Conservation (phyloP, 2,888 invertebrate species). For the Bimastos eiseni region DNA sequence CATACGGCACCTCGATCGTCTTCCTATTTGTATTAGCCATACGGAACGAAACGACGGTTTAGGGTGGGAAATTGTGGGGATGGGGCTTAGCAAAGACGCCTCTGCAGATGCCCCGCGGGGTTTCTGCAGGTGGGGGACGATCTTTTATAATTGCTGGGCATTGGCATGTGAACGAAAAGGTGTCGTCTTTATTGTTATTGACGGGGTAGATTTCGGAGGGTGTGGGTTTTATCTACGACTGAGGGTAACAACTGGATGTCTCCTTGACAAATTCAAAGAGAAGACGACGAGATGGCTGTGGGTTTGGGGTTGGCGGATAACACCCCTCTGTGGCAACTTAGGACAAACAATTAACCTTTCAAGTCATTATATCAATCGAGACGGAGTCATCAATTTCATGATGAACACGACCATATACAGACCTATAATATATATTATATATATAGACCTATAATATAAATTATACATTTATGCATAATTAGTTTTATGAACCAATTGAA, state of each 20-base stretch:
- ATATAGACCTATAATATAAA: too few relatives aligned
- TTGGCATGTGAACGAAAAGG: neutral
- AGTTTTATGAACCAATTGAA: neutral
- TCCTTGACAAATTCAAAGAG: neutral
- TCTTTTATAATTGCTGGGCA: neutral
- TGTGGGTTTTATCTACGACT: neutral
- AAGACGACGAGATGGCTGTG: neutral
- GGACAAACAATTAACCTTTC: neutral
- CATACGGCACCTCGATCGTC: neutral
- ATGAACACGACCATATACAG: neutral
- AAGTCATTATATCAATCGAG: neutral
- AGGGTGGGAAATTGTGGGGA: neutral
- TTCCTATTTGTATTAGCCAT: neutral
- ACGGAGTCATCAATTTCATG: neutral
- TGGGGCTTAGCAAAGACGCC: neutral
- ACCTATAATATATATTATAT: neutral
- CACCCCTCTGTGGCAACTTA: neutral
- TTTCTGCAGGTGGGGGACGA: neutral
- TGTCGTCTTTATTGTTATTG: neutral
- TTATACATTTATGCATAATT: neutral
- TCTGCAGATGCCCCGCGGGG: neutral
- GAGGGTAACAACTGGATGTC: neutral
- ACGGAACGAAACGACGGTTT: neutral
- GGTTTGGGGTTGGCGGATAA: neutral
- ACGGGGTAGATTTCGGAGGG: neutral